Evolutionary conservation across 2,113 vertebrate genomes (phyloP).

Genomic region (Ciconia boyciana): DNA sequence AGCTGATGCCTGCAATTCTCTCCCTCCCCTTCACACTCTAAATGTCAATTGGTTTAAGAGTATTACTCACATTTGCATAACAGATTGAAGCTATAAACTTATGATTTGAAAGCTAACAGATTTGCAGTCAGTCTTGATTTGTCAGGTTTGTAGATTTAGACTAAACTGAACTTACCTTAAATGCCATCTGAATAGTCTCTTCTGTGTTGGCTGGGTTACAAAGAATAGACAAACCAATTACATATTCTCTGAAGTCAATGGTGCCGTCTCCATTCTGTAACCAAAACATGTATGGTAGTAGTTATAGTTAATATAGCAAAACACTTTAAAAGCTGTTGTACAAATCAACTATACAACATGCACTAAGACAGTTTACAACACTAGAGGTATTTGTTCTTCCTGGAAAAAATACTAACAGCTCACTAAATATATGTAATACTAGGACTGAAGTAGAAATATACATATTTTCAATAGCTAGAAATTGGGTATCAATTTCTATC

Average conservation of each 20-base stretch:
- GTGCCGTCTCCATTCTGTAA: constrained; percentile 90
- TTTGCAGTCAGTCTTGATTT: constrained; percentile 65
- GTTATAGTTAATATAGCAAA: not conserved
- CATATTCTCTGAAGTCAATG: constrained; percentile 97
- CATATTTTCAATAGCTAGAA: not conserved
- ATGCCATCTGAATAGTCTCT: constrained; percentile 90
- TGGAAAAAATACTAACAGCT: not conserved
- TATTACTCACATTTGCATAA: constrained; percentile 54
- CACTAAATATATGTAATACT: not conserved
- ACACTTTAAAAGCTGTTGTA: not conserved
- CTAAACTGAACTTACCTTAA: constrained; percentile 79
- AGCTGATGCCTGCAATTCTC: constrained; percentile 13
- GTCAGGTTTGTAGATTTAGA: not conserved
- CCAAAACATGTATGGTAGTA: not conserved
- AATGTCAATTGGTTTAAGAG: constrained; percentile 62
- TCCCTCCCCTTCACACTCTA: constrained; percentile 33
- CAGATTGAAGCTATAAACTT: constrained; percentile 59
- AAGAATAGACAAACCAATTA: constrained; percentile 92
- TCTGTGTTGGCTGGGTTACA: constrained; percentile 95
- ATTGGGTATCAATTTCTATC: not conserved
- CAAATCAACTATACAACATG: not conserved
- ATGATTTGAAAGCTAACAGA: constrained; percentile 54
- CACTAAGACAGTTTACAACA: not conserved
- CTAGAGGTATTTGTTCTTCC: not conserved
- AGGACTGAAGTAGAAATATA: not conserved